A percentile compares a stretch with the other conserved stretches of the same genome.
These are phyloP conservation scores for Paradoxurus hermaphroditus DNA, from an alignment of 2,113 vertebrate species.

Conservation along the genomic window DNA sequence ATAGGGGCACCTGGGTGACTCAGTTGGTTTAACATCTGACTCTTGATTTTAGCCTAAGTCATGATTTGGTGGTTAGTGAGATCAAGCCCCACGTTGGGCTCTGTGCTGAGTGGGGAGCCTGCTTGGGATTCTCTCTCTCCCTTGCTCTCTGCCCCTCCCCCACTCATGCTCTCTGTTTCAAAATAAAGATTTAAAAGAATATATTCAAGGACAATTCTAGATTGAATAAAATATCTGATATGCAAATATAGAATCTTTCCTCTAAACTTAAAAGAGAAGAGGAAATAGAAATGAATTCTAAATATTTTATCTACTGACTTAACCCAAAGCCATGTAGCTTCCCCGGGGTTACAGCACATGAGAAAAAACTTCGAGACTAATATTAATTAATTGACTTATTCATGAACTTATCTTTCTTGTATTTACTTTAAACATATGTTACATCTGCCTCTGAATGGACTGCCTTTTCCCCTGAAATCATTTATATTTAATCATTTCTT, in stretches of 20 bases:
- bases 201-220: background rate
- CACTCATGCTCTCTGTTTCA: no score
- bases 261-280: background rate
- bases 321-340: background rate
- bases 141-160: no score
- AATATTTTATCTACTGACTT: background rate
- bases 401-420: background rate
- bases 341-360: background rate
- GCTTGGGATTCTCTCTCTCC: no score
- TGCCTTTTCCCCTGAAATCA: background rate
- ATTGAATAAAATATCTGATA: background rate
- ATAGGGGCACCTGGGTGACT: no score
- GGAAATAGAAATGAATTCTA: background rate
- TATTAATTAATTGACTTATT: background rate
- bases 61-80: no score
- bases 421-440: background rate
- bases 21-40: no score
- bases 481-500: background rate
- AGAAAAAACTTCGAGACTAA: constrained; percentile 14
- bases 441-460: background rate
- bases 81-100: no score
- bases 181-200: background rate
- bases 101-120: no score
- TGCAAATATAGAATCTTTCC: background rate
- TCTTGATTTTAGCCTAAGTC: no score